Conservation (phyloP, 2,797 vertebrate species). For the Spinus olivaceus region DNA sequence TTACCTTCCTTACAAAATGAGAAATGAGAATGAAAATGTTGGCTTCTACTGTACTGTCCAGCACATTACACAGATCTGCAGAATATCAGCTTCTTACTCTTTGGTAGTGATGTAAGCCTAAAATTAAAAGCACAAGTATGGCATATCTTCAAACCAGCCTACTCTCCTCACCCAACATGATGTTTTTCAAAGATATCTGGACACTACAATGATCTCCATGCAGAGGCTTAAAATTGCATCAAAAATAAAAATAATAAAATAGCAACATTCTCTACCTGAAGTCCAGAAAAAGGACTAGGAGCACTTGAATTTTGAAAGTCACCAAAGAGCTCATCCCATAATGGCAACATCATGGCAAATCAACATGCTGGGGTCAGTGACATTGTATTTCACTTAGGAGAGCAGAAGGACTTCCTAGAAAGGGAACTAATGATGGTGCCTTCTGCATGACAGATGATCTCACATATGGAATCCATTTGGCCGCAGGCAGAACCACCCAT, state of each 20-base stretch:
- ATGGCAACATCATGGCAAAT: neutral
- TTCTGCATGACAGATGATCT: slow-evolving; percentile 5
- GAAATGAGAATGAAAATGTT: neutral
- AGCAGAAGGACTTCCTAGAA: slow-evolving; percentile 7
- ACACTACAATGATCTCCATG: neutral
- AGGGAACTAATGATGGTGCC: neutral
- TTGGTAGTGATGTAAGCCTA: neutral
- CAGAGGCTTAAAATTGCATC: neutral
- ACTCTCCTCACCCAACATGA: neutral
- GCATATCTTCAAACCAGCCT: neutral
- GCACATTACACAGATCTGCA: neutral
- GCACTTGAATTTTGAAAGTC: neutral
- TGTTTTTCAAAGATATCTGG: neutral
- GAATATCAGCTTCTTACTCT: neutral
- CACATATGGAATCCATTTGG: slow-evolving; percentile 44
- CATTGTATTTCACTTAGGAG: neutral
- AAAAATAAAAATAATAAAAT: neutral
- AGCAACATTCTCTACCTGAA: neutral
- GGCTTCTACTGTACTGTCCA: neutral
- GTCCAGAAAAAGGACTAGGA: neutral
- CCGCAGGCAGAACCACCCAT: slow-evolving; percentile 12
- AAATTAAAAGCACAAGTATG: neutral
- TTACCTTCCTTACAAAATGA: neutral
- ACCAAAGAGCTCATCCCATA: neutral
- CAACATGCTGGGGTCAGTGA: neutral